A percentile compares a stretch with the other conserved stretches of the same genome.
These are phyloP conservation scores for Metaphire vulgaris DNA, from an alignment of 1,140 invertebrate genomes.

Conservation along the genomic window DNA sequence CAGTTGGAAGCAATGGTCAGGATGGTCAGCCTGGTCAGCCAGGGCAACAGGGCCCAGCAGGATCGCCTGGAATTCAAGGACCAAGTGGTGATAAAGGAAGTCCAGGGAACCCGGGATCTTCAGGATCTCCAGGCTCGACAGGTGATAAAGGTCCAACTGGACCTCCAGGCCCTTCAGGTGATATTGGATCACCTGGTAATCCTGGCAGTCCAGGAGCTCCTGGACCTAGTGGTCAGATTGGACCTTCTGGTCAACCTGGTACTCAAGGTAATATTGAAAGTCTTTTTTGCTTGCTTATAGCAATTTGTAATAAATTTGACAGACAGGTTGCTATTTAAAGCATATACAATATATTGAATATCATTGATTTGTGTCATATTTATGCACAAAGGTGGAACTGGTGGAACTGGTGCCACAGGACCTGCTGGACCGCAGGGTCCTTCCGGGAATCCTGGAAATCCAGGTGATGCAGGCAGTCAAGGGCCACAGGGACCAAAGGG, in stretches of 20 bases:
- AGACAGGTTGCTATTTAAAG: no score
- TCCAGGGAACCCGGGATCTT: neutral
- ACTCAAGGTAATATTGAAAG: no score
- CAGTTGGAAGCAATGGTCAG: slow-evolving; percentile 12
- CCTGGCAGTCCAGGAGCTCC: neutral
- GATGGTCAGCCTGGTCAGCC: slow-evolving; percentile 10
- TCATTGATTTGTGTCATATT: no score
- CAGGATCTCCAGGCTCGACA: neutral
- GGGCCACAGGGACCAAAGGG: neutral
- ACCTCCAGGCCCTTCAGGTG: slow-evolving; percentile 12
- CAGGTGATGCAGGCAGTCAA: neutral
- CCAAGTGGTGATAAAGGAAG: slow-evolving; percentile 13
- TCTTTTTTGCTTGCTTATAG: no score
- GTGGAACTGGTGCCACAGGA: neutral
- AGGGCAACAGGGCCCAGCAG: slow-evolving; percentile 13
- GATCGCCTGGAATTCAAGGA: slow-evolving; percentile 5
- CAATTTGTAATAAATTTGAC: no score
- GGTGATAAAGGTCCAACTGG: slow-evolving; percentile 11
- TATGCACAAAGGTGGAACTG: neutral
- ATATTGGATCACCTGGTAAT: slow-evolving; percentile 8
- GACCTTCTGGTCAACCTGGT: slow-evolving; percentile 17
- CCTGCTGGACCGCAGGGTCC: neutral
- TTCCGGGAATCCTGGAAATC: neutral
- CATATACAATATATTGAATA: no score
- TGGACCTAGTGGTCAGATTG: neutral